These are phyloP conservation scores for Punctoribates punctum DNA, from an alignment of 2,888 invertebrate genomes.

Conservation along the genomic window DNA sequence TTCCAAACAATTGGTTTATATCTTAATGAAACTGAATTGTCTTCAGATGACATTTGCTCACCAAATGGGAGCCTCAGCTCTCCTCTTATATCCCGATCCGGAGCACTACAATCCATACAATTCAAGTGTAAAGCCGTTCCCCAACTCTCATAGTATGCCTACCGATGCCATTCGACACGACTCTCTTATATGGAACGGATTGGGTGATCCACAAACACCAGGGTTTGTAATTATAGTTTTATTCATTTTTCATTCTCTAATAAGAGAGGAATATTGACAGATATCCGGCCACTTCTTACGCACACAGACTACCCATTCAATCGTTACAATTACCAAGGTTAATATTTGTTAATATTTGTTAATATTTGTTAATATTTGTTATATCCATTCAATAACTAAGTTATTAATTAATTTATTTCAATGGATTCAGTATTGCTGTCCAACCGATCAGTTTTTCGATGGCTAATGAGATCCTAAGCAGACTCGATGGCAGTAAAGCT, in stretches of 20 bases:
- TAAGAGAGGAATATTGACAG: not conserved
- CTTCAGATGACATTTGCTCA: constrained; percentile 49
- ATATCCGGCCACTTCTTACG: constrained; percentile 37
- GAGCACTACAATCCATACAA: constrained; percentile 50
- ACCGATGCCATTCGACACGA: constrained; percentile 53
- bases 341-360: not conserved
- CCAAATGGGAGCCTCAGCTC: constrained; percentile 52
- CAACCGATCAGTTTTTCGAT: constrained; percentile 49
- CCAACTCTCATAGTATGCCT: constrained; percentile 54
- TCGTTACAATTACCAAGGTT: constrained; percentile 19
- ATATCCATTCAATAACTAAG: not conserved
- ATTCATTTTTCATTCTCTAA: too few species aligned
- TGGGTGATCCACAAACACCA: constrained; percentile 54
- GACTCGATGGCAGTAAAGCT: constrained; percentile 44
- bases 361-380: too few species aligned
- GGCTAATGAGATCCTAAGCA: constrained; percentile 46
- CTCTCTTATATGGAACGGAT: constrained; percentile 50
- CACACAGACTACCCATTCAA: not conserved
- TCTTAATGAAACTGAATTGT: not conserved
- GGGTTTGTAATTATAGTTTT: constrained; percentile 46
- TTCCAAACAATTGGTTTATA: constrained; percentile 1
- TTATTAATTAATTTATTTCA: not conserved
- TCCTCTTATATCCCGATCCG: constrained; percentile 54
- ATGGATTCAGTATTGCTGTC: constrained; percentile 45
- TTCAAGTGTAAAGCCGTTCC: constrained; percentile 50